These are phyloP conservation scores for Parasteatoda lunata DNA, from an alignment of 2,888 invertebrate species.

Conservation along the genomic window DNA sequence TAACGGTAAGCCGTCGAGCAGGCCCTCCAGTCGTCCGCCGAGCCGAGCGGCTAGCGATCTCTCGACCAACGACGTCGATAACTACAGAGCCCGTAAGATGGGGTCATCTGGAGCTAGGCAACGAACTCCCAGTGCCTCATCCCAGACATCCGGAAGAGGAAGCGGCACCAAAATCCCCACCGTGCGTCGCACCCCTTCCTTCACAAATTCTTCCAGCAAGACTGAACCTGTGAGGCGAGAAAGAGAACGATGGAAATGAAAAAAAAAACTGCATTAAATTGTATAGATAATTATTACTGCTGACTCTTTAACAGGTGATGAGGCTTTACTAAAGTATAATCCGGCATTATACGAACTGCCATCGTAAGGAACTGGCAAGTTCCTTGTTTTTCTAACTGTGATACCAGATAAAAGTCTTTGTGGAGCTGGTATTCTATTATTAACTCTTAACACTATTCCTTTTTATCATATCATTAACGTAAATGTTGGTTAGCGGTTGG, in stretches of 20 bases:
- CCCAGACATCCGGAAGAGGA: slow-evolving; percentile 60
- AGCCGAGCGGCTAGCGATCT: slow-evolving; percentile 94
- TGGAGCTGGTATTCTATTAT: background rate
- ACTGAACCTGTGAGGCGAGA: slow-evolving; percentile 31
- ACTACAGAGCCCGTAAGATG: slow-evolving; percentile 71
- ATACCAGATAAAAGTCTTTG: slow-evolving; percentile 43
- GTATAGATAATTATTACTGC: background rate
- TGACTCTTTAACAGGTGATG: background rate
- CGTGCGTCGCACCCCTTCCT: slow-evolving; percentile 55
- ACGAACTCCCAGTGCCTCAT: slow-evolving; percentile 57
- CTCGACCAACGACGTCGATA: slow-evolving; percentile 80
- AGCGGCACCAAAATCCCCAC: slow-evolving; percentile 62
- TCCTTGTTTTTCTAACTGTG: slow-evolving; percentile 44
- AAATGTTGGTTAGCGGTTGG: background rate
- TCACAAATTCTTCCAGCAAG: slow-evolving; percentile 34
- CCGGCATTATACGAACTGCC: background rate
- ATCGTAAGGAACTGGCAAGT: background rate
- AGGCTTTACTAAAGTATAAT: slow-evolving; percentile 1
- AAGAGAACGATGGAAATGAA: slow-evolving; percentile 59
- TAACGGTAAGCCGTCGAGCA: slow-evolving; percentile 78
- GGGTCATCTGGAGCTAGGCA: slow-evolving; percentile 46
- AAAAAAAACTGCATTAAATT: background rate
- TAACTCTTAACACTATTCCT: background rate
- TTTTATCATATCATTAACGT: slow-evolving; percentile 25
- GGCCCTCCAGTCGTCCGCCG: slow-evolving; percentile 83